Base-by-base conservation (phyloP, 1,140 invertebrate genomes). In the Wiebesia pumilae region DNA sequence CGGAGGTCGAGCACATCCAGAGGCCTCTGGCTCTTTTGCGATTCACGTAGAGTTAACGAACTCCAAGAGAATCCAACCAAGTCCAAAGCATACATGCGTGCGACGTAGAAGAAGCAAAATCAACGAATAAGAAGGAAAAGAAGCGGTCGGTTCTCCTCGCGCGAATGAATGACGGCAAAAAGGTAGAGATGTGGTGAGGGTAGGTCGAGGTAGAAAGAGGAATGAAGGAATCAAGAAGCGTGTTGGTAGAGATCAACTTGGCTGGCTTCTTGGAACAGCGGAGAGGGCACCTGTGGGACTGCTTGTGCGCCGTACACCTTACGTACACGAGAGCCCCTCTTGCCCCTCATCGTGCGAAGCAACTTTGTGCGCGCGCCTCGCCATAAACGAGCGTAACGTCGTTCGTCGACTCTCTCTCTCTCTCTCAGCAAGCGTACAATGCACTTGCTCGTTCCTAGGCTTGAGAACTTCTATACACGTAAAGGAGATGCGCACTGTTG, bases 221-320 rank as follows among this genome's bases (percentile, higher is more conserved):
- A 33, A 24, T 67, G 14, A 33, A 33, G 51, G 83, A n/a, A 77
- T 75, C 54, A 73, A 65, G 54, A 47, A 21, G 83, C 14, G 71
- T 58, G 38, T 83, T 12, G 54, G 51, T 1, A 30, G 35, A 35
- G 83, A 67, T 47, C 33, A 40, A 77, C 54, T 78, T 38, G 27
- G 73, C 71, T 24, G 73, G 83, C 40, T 84, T 84, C 83, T 84
- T n/a, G 38, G 82, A 84, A 82, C 40, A 51, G 35, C 27, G 47
- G 77, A 54, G 77, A 78, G 30, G 47, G 54, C 21, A 81, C 79
- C 38, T 9, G 51, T 81, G 38, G 19, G 51, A 67, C 58, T 65
- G 51, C 35, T 81, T 58, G 35, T 81, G 19, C 62, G 40, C 38
- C 14, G 3, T 62, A 27, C 58, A 62, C 58, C 35, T 38, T 81